Conservation (phyloP, 2,888 invertebrate species). For the Cynaeus angustus region DNA sequence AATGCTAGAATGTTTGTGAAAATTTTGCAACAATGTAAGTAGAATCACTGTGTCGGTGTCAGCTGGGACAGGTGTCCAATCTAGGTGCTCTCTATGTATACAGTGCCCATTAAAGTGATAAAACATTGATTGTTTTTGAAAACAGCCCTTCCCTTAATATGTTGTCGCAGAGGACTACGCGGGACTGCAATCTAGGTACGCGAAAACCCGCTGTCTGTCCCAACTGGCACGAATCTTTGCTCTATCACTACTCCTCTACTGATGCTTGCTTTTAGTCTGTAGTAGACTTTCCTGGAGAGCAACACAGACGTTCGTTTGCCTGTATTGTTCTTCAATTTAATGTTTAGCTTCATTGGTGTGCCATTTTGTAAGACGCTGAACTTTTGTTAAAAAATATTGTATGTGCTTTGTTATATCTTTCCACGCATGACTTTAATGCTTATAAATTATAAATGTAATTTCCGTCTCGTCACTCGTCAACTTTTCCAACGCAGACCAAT, state of each 20-base stretch:
- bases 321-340: conserved; percentile 30
- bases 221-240: conserved; percentile 75
- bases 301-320: conserved; percentile 15
- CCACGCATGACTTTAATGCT: conserved; percentile 41
- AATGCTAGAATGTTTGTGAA: conserved; percentile 18
- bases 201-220: conserved; percentile 70
- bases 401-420: conserved; percentile 30
- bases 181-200: conserved; percentile 65
- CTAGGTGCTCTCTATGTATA: conserved; percentile 65
- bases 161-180: conserved; percentile 60
- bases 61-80: conserved; percentile 71
- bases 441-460: conserved; percentile 15
- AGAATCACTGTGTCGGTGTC: conserved; percentile 67
- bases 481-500: conserved; percentile 1
- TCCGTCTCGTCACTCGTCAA: conserved; percentile 24
- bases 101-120: conserved; percentile 62
- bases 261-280: conserved; percentile 49
- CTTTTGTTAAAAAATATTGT: conserved; percentile 10
- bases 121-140: conserved; percentile 50
- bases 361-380: conserved; percentile 21
- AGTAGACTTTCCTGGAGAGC: conserved; percentile 34
- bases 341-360: conserved; percentile 29
- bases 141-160: conserved; percentile 51
- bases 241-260: conserved; percentile 59
- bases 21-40: conserved; percentile 47